Evolutionary conservation across 2,797 vertebrate genomes (phyloP).

Genomic region (Gymnoscopelus braueri): DNA sequence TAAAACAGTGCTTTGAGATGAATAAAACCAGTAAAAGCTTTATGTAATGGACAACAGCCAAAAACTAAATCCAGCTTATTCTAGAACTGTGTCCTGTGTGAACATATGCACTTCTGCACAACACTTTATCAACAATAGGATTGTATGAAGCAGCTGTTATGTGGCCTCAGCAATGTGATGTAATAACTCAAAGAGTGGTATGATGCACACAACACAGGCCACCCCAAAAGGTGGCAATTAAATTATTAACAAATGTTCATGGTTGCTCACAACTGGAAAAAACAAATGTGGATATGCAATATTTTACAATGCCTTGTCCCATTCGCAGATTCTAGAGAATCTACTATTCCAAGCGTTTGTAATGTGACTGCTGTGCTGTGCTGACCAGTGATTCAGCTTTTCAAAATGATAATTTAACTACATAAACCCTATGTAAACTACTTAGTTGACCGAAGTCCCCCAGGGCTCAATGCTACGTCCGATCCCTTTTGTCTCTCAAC

Average conservation of each 20-base stretch:
- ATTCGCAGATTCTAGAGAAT: background rate
- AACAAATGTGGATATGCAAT: slow-evolving; percentile 6
- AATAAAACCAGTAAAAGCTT: slow-evolving; percentile 30
- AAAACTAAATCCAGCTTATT: slow-evolving; percentile 62
- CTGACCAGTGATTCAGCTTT: background rate
- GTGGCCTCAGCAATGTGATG: slow-evolving; percentile 54
- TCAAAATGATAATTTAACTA: no score
- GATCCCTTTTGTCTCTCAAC: no score
- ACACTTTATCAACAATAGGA: slow-evolving; percentile 26
- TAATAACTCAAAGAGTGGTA: slow-evolving; percentile 35
- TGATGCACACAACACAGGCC: slow-evolving; percentile 17
- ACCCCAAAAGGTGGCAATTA: slow-evolving; percentile 4
- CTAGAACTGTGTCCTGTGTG: slow-evolving; percentile 55
- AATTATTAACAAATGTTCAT: background rate
- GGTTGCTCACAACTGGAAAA: slow-evolving; percentile 17
- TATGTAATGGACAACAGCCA: slow-evolving; percentile 29
- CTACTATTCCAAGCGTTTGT: background rate
- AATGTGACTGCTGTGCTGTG: background rate
- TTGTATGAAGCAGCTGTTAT: slow-evolving; percentile 20
- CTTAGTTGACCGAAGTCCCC: no score
- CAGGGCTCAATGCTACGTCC: no score
- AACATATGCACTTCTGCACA: slow-evolving; percentile 49
- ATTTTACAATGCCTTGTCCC: background rate
- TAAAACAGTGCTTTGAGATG: slow-evolving; percentile 39
- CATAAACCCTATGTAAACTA: no score